A percentile compares a stretch with the other conserved stretches of the same genome.
Evolutionary conservation across 1,140 invertebrate genomes (phyloP).

Genomic region (Copidosoma floridanum): DNA sequence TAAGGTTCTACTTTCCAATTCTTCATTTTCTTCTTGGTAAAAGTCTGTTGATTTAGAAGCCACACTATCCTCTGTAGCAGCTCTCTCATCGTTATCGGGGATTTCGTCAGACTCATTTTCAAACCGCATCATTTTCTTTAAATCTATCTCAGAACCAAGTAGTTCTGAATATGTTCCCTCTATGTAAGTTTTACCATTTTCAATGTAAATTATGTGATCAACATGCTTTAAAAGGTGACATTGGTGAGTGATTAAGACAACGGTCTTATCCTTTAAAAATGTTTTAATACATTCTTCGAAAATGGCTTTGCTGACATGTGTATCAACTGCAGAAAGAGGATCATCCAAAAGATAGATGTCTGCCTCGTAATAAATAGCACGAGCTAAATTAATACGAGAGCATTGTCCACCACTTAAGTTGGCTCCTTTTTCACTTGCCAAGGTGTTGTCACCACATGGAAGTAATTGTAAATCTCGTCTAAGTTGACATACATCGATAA

Average conservation of each 20-base stretch:
- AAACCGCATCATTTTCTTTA: slow-evolving; percentile 50
- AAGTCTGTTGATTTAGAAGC: neutral
- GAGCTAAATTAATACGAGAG: slow-evolving; percentile 83
- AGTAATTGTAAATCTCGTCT: slow-evolving; percentile 75
- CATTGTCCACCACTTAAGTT: slow-evolving; percentile 87
- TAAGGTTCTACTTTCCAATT: slow-evolving; percentile 55
- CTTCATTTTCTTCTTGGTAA: slow-evolving; percentile 50
- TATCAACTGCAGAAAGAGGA: slow-evolving; percentile 75
- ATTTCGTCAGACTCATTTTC: slow-evolving; percentile 10
- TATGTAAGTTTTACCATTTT: slow-evolving; percentile 62
- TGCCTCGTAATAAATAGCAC: slow-evolving; percentile 77
- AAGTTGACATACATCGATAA: slow-evolving; percentile 73
- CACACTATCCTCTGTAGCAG: neutral
- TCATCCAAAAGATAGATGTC: slow-evolving; percentile 80
- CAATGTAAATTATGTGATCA: slow-evolving; percentile 65
- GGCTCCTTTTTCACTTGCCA: slow-evolving; percentile 85
- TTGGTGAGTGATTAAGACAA: slow-evolving; percentile 78
- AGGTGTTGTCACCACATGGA: slow-evolving; percentile 77
- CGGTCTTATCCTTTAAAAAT: slow-evolving; percentile 68
- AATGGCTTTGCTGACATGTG: slow-evolving; percentile 71
- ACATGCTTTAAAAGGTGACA: slow-evolving; percentile 74
- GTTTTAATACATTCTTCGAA: slow-evolving; percentile 68
- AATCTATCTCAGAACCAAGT: slow-evolving; percentile 63
- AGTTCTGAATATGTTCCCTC: slow-evolving; percentile 64
- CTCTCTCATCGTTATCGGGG: slow-evolving; percentile 14